A percentile compares a stretch with the other conserved stretches of the same genome.
These are phyloP conservation scores for Mustelus asterias DNA, from an alignment of 2,113 vertebrate species.

Conservation along the genomic window DNA sequence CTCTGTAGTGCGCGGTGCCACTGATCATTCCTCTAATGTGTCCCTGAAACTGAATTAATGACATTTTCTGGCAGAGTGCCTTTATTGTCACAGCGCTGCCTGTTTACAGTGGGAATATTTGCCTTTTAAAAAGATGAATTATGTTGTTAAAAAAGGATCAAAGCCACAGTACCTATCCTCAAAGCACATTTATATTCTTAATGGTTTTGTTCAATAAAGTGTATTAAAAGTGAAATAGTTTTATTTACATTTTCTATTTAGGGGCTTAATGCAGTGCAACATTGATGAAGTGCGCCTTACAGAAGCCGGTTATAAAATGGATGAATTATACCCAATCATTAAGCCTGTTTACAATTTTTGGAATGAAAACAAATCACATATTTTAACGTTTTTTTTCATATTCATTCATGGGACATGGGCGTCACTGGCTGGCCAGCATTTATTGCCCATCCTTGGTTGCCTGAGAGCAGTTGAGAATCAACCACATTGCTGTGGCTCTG, in stretches of 20 bases:
- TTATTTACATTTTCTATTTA: conserved; percentile 28
- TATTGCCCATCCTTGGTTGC: too few relatives aligned
- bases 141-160: conserved; percentile 5
- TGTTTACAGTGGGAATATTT: background rate
- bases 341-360: background rate
- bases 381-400: too few relatives aligned
- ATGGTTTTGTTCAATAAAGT: background rate
- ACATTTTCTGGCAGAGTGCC: conserved; percentile 18
- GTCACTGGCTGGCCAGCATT: too few relatives aligned
- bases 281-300: background rate
- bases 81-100: background rate
- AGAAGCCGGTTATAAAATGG: background rate
- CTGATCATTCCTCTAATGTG: conserved; percentile 6
- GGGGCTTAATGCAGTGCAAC: background rate
- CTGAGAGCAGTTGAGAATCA: too few relatives aligned
- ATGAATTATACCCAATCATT: conserved; percentile 7
- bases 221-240: background rate
- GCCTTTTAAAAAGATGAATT: background rate
- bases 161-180: background rate
- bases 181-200: conserved; percentile 1
- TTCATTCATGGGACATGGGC: too few relatives aligned
- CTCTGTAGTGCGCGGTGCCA: background rate
- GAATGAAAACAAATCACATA: background rate
- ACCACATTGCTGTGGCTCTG: too few relatives aligned
- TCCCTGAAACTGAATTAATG: conserved; percentile 29